Evolutionary conservation across 2,888 invertebrate species (phyloP).

Genomic region (Cecidostiba fungosa): DNA sequence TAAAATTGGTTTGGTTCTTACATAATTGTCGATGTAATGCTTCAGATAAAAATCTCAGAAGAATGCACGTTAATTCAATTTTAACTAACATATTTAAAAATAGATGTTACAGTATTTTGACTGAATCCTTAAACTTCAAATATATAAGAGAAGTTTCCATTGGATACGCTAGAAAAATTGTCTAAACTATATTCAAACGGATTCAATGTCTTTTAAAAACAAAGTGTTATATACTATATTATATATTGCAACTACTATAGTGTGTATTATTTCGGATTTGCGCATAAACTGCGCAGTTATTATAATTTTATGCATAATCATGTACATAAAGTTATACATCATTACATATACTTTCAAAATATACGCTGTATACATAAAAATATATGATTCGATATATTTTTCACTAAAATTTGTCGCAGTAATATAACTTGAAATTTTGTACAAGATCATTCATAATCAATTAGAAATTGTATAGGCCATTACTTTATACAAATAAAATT

Average conservation of each 20-base stretch:
- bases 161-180: background rate
- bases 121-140: background rate
- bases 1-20: conserved; percentile 27
- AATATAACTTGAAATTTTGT: conserved; percentile 26
- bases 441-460: conserved; percentile 29
- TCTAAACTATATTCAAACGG: background rate
- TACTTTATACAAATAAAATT: conserved; percentile 24
- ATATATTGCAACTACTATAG: background rate
- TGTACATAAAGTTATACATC: conserved; percentile 19
- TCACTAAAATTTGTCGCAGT: conserved; percentile 4
- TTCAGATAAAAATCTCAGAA: background rate
- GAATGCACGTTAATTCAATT: background rate
- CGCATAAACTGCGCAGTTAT: background rate
- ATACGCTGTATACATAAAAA: conserved; percentile 36
- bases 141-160: background rate
- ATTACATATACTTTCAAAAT: conserved; percentile 25
- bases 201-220: background rate
- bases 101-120: background rate
- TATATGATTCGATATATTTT: conserved; percentile 30
- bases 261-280: background rate
- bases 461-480: conserved; percentile 38
- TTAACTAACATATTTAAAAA: background rate
- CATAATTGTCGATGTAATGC: background rate
- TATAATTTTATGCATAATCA: background rate
- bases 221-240: background rate